Conservation (phyloP, 2,113 vertebrate species). For the Brienomyrus brachyistius region DNA sequence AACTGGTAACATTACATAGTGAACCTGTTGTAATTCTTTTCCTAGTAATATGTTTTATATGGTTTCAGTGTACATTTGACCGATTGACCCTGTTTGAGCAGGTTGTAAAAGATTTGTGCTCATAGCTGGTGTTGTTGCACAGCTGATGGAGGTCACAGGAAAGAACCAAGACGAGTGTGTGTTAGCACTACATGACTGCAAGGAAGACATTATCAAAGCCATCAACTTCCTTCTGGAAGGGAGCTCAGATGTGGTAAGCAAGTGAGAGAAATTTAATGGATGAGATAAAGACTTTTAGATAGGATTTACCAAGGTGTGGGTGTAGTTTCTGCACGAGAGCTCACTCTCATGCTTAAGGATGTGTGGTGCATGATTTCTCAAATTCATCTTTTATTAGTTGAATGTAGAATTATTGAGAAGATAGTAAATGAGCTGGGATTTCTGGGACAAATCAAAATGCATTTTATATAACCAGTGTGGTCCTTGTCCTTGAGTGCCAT, state of each 20-base stretch:
- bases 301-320: neutral
- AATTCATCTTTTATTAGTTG: neutral
- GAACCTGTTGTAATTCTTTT: neutral
- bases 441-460: neutral
- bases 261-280: neutral
- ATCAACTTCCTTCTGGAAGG: constrained; percentile 91
- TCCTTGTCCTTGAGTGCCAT: neutral
- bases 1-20: neutral
- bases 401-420: neutral
- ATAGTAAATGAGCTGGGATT: neutral
- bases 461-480: neutral
- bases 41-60: neutral
- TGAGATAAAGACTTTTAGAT: neutral
- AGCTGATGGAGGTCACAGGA: constrained; percentile 95
- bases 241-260: constrained; percentile 72
- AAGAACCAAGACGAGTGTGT: constrained; percentile 90
- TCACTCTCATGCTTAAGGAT: neutral
- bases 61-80: neutral
- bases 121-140: neutral
- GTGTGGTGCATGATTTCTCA: neutral
- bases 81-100: neutral
- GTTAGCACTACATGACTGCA: constrained; percentile 89
- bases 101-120: neutral
- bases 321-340: neutral
- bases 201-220: constrained; percentile 88